Evolutionary conservation across 2,888 invertebrate genomes (phyloP).

Genomic region (Drosophila siamana): DNA sequence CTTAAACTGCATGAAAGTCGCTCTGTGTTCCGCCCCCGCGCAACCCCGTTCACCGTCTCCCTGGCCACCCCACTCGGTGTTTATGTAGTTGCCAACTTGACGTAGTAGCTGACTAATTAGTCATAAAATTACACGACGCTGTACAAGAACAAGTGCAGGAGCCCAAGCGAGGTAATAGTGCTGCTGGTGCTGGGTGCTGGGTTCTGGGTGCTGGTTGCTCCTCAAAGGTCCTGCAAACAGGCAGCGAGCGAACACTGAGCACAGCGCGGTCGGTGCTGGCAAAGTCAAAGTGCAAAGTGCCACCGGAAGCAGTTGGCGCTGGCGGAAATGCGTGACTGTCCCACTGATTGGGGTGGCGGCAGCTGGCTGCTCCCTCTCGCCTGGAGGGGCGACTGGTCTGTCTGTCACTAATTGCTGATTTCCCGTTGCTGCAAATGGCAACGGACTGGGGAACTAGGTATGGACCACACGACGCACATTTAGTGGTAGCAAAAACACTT

Average conservation of each 20-base stretch:
- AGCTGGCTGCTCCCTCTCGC: slow-evolving; percentile 12
- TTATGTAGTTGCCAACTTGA: slow-evolving; percentile 68
- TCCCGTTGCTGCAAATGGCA: slow-evolving; percentile 51
- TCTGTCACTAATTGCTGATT: slow-evolving; percentile 78
- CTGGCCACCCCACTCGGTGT: slow-evolving; percentile 5
- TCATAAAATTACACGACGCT: slow-evolving; percentile 78
- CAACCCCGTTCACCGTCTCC: background rate
- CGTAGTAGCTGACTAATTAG: slow-evolving; percentile 78
- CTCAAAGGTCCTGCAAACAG: slow-evolving; percentile 65
- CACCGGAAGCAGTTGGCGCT: slow-evolving; percentile 76
- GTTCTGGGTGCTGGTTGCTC: background rate
- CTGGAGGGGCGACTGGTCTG: slow-evolving; percentile 36
- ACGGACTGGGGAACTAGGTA: slow-evolving; percentile 29
- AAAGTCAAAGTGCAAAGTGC: slow-evolving; percentile 76
- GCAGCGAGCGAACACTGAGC: background rate
- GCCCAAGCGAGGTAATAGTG: background rate
- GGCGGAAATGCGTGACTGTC: slow-evolving; percentile 72
- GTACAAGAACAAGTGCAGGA: slow-evolving; percentile 34
- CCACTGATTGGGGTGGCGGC: slow-evolving; percentile 39
- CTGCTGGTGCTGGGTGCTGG: too few relatives aligned
- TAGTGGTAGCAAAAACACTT: slow-evolving; percentile 3
- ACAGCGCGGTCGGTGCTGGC: slow-evolving; percentile 34
- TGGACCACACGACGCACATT: slow-evolving; percentile 26
- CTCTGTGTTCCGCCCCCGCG: background rate
- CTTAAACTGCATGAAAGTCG: slow-evolving; percentile 59